phyloP scores from a whole-genome alignment of 2,888 invertebrate species.

The Aspidiotus rigidus region DNA sequence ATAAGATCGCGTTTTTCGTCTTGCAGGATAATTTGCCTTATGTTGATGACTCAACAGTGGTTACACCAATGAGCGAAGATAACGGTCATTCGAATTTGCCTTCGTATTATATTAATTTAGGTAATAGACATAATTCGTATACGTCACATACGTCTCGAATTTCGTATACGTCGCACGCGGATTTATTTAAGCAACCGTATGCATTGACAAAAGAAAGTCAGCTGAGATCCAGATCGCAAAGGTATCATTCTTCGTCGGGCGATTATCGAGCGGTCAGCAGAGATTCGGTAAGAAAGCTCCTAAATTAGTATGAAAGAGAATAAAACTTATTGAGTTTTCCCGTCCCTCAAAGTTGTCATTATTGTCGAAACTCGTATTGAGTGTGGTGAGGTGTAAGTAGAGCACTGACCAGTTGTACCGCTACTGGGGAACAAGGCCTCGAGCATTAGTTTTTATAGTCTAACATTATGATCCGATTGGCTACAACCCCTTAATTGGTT shows the following conservation, averaged over 20 bases:
- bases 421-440: too few species aligned
- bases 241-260: constrained; percentile 19
- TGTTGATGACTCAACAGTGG: constrained; percentile 94
- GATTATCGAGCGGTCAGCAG: constrained; percentile 21
- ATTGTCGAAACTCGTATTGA: too few species aligned
- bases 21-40: constrained; percentile 78
- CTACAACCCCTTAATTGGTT: too few species aligned
- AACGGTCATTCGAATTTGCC: constrained; percentile 91
- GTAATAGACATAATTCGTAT: constrained; percentile 89
- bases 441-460: too few species aligned
- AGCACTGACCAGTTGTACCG: too few species aligned
- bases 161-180: constrained; percentile 90
- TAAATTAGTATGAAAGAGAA: not conserved
- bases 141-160: constrained; percentile 88
- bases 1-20: constrained; percentile 5
- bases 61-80: constrained; percentile 96
- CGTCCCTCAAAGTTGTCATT: too few species aligned
- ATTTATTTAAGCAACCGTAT: constrained; percentile 58
- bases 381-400: too few species aligned
- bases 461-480: too few species aligned
- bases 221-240: constrained; percentile 63
- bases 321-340: too few species aligned
- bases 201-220: constrained; percentile 74
- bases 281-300: constrained; percentile 14
- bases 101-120: constrained; percentile 77